Conservation (phyloP, 2,113 vertebrate species). For the Eclectus roratus region DNA sequence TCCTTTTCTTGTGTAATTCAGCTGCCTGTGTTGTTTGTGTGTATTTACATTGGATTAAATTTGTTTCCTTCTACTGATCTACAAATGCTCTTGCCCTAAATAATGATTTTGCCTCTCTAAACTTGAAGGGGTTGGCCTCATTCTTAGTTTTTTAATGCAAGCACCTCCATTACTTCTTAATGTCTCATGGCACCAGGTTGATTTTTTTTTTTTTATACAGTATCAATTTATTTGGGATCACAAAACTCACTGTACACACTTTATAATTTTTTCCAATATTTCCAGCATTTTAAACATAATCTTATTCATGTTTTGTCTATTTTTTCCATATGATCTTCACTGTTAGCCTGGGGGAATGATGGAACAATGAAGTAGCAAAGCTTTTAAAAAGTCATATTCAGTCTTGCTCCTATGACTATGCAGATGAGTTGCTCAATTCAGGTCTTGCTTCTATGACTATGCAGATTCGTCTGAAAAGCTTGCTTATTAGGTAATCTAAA, state of each 20-base stretch:
- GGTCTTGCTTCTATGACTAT: background rate
- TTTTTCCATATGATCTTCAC: background rate
- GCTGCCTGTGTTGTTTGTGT: background rate
- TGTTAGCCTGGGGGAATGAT: background rate
- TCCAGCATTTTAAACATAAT: background rate
- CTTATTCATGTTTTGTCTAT: background rate
- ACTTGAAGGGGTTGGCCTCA: background rate
- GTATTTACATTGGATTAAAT: background rate
- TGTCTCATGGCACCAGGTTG: background rate
- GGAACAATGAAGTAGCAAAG: background rate
- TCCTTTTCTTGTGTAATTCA: background rate
- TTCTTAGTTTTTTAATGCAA: background rate
- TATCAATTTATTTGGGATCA: background rate
- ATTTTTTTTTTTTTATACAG: background rate
- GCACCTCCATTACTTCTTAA: background rate
- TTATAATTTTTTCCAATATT: background rate
- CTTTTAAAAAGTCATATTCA: background rate
- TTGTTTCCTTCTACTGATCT: background rate
- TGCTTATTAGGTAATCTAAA: background rate
- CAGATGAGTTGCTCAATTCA: background rate
- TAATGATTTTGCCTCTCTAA: constrained; percentile 1
- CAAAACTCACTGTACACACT: background rate
- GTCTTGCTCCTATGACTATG: background rate
- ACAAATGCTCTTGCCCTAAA: background rate
- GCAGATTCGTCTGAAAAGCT: background rate